Percentiles rank a stretch among this genome's conserved stretches.
Conservation (phyloP, 1,140 invertebrate species). For the Rhizoglyphus robini region DNA sequence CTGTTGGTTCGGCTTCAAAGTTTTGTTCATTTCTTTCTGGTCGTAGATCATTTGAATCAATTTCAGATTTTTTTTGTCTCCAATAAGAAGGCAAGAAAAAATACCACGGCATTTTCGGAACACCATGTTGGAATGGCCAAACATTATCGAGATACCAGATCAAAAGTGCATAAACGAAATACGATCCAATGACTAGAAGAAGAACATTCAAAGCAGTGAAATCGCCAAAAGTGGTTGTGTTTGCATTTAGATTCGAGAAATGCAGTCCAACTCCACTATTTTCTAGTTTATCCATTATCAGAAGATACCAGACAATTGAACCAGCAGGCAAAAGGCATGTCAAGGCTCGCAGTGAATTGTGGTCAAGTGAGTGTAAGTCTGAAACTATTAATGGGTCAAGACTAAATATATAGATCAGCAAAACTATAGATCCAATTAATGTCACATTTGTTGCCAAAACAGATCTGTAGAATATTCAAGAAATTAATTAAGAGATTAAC, state of each 20-base stretch:
- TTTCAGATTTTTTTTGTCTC: constrained; percentile 29
- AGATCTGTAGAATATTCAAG: background rate
- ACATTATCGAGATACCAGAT: constrained; percentile 32
- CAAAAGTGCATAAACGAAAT: constrained; percentile 22
- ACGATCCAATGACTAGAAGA: constrained; percentile 23
- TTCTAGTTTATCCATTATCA: background rate
- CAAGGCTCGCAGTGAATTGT: no score
- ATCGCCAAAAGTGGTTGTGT: constrained; percentile 13
- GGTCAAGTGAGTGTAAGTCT: no score
- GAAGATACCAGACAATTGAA: background rate
- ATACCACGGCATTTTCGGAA: constrained; percentile 41
- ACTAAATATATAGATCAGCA: no score
- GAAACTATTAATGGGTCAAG: no score
- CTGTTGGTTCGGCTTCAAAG: constrained; percentile 40
- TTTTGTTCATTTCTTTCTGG: constrained; percentile 19
- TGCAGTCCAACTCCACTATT: background rate
- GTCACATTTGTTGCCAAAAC: background rate
- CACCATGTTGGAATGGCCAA: constrained; percentile 37
- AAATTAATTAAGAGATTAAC: no score
- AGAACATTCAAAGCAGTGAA: constrained; percentile 27
- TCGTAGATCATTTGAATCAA: background rate
- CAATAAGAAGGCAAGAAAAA: constrained; percentile 39
- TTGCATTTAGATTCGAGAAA: background rate
- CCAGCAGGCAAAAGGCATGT: background rate
- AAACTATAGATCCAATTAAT: background rate